These are phyloP conservation scores for Philereme vetulata DNA, from an alignment of 2,888 invertebrate species.

Conservation along the genomic window DNA sequence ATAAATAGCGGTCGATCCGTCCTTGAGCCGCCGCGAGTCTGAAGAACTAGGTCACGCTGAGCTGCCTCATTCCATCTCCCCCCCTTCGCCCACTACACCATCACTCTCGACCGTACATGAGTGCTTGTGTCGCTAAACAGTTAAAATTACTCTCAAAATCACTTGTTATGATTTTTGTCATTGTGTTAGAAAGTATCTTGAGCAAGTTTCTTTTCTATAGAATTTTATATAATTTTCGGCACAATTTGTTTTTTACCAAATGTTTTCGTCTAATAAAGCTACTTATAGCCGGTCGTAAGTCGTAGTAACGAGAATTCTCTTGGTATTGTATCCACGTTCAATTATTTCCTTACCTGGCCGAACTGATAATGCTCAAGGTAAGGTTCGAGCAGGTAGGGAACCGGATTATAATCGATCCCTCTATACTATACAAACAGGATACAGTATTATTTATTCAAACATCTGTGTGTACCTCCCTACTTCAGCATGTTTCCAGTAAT, in stretches of 20 bases:
- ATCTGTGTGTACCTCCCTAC: constrained; percentile 24
- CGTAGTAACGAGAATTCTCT: constrained; percentile 46
- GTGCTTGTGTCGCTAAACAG: constrained; percentile 45
- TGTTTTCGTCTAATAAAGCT: neutral
- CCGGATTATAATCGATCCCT: constrained; percentile 66
- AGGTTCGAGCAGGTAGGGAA: constrained; percentile 69
- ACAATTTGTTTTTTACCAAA: neutral
- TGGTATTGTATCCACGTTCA: constrained; percentile 36
- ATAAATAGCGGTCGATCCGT: constrained; percentile 82
- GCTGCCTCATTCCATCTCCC: constrained; percentile 62
- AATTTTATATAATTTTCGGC: constrained; percentile 5
- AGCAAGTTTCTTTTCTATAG: constrained; percentile 7
- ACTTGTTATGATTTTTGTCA: constrained; percentile 40
- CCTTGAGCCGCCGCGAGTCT: constrained; percentile 77
- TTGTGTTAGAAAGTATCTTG: constrained; percentile 16
- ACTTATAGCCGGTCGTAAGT: neutral
- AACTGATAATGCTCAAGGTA: constrained; percentile 61
- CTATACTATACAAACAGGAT: constrained; percentile 47
- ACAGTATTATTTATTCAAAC: constrained; percentile 45
- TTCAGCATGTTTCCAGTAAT: constrained; percentile 21
- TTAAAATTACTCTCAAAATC: constrained; percentile 49
- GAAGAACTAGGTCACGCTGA: constrained; percentile 78
- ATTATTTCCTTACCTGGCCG: constrained; percentile 63
- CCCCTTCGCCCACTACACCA: constrained; percentile 50
- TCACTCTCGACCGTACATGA: constrained; percentile 45